phyloP scores from a whole-genome alignment of 2,888 invertebrate species.

The Antitype chi region DNA sequence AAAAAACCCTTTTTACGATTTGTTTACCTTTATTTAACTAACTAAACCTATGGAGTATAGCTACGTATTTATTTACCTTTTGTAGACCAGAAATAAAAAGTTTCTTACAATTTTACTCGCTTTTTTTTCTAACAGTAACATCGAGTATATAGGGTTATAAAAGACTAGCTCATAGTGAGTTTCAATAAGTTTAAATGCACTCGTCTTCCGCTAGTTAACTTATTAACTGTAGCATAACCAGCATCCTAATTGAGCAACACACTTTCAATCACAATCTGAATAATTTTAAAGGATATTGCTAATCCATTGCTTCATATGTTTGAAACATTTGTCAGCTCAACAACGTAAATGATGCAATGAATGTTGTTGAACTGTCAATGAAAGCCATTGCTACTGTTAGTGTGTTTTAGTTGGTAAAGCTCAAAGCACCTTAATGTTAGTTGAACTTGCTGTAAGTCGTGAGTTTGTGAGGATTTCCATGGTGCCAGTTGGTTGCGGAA shows the following conservation, averaged over 20 bases:
- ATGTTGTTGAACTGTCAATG: too few species aligned
- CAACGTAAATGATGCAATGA: too few species aligned
- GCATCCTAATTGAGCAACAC: not conserved
- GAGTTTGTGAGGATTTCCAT: not conserved
- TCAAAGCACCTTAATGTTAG: constrained; percentile 7
- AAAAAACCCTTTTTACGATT: too few species aligned
- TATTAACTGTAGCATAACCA: too few species aligned
- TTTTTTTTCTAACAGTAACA: too few species aligned
- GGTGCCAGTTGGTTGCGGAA: constrained; percentile 3
- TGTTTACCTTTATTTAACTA: too few species aligned
- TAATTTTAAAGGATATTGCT: too few species aligned
- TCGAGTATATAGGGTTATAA: not conserved
- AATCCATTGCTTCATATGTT: too few species aligned
- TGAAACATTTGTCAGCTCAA: too few species aligned
- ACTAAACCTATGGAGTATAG: too few species aligned
- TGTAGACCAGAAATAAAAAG: not conserved
- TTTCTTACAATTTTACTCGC: not conserved
- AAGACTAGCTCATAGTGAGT: not conserved
- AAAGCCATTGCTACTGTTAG: too few species aligned
- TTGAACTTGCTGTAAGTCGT: not conserved
- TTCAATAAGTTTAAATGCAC: constrained; percentile 1
- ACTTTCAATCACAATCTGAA: not conserved
- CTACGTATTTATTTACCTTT: constrained; percentile 8
- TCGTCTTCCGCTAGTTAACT: not conserved
- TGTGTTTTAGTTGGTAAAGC: not conserved